A percentile compares a stretch with the other conserved stretches of the same genome.
These are phyloP conservation scores for Mormoops blainvillei DNA, from an alignment of 2,113 vertebrate genomes.

Conservation along the genomic window DNA sequence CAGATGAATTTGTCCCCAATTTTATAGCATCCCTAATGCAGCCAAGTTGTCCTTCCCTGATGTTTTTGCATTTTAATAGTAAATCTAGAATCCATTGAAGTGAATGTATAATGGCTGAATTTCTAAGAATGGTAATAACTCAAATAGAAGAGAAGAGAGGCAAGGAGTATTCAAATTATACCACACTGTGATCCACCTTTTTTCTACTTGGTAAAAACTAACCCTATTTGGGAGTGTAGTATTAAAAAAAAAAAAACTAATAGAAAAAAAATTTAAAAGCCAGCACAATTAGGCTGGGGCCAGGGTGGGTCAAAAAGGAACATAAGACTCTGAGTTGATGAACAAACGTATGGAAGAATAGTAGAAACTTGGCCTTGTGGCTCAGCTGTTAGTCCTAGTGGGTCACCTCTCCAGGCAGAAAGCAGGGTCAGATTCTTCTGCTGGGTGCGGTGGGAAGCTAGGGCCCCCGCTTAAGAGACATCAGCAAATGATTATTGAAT, in stretches of 20 bases:
- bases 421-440: not conserved
- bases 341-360: not conserved
- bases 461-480: not conserved
- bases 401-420: not conserved
- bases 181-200: not conserved
- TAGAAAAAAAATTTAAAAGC: not conserved
- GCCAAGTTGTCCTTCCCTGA: not conserved
- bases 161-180: not conserved
- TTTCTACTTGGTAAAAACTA: not conserved
- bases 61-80: not conserved
- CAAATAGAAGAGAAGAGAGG: not conserved
- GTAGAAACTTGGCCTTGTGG: not conserved
- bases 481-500: not conserved
- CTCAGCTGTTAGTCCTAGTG: not conserved
- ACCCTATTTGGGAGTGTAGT: not conserved
- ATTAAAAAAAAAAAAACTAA: not conserved
- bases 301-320: not conserved
- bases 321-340: not conserved
- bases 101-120: not conserved
- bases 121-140: not conserved
- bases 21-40: not conserved
- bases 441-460: not conserved
- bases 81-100: not conserved
- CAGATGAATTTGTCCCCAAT: not conserved
- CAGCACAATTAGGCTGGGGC: not conserved